Base-by-base conservation (phyloP, 2,797 vertebrate genomes). In the Mareca penelope region DNA sequence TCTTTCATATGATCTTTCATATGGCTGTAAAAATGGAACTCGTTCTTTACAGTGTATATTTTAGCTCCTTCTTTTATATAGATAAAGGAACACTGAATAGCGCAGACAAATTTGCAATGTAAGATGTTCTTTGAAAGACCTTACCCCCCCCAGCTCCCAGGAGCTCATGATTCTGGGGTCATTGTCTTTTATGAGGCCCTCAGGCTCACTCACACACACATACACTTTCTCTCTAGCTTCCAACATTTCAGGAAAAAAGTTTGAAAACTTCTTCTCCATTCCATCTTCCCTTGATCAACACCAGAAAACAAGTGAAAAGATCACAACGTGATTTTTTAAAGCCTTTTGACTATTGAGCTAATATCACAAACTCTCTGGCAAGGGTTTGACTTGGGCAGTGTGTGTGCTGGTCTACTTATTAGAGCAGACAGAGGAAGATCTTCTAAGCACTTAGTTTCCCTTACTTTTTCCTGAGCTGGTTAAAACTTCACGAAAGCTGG, bases 281-380 rank as follows among this genome's bases (percentile, higher is more conserved):
- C 63, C 10, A 16, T 65, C 12, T 44, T 33, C 15, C 21, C 29
- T 48, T 48, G 75, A 90, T 23, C 33, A 77, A 33, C 42, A 87
- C 21, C 7, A 60, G 40, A 90, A 92, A 87, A 64, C 24, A 73
- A 82, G 60, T 33, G n/a, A 80, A 87, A 82, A 92, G 60, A 87
- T 65, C 64, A 84, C 33, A 80, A 12, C 1, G 4, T 77, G 84
- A 82, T 71, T 89, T 92, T 85, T 85, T 35, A 53, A 83, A 80
- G 65, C 28, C 21, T 85, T 87, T 44, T 91, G 76, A 64, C 61
- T 92, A 40, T 31, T 37, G 35, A 92, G 37, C 50, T 77, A 64
- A 33, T 86, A 92, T 80, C 79, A 85, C 1, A 0, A 85, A 68
- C 53, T 86, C 33, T 79, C 70, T 94, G 68, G 64, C 48, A 71